Conservation (phyloP, 2,113 vertebrate genomes). For the Stomatorhinus ivindoensis region DNA sequence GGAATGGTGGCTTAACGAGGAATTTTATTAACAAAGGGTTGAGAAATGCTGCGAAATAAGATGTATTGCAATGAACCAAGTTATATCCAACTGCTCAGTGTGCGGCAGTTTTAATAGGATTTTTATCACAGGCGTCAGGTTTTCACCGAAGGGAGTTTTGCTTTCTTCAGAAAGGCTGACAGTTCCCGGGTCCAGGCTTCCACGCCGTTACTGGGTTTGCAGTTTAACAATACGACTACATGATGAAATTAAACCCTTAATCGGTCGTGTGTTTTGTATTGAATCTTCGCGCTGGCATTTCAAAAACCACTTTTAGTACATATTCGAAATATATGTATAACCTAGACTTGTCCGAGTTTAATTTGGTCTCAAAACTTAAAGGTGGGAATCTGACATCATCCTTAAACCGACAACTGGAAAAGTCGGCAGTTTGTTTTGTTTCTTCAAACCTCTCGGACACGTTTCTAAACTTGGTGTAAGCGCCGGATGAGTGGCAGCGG, state of each 20-base stretch:
- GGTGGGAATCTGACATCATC: neutral
- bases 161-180: neutral
- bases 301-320: constrained; percentile 13
- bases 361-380: neutral
- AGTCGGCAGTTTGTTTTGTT: neutral
- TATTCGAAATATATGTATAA: neutral
- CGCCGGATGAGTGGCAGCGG: neutral
- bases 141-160: neutral
- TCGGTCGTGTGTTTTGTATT: constrained; percentile 16
- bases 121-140: neutral
- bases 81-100: neutral
- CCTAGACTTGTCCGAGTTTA: neutral
- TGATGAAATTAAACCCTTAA: constrained; percentile 6
- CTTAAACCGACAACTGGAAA: neutral
- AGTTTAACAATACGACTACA: neutral
- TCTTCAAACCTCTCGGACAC: neutral
- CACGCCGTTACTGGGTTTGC: neutral
- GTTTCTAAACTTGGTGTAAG: neutral
- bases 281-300: constrained; percentile 16
- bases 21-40: neutral
- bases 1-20: neutral
- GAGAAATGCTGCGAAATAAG: neutral
- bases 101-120: neutral
- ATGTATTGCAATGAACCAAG: neutral
- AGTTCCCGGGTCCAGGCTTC: neutral